Evolutionary conservation across 2,888 invertebrate genomes (phyloP), one percentile per base, ranked within the genome.

Genomic region (Stenurella melanura): DNA sequence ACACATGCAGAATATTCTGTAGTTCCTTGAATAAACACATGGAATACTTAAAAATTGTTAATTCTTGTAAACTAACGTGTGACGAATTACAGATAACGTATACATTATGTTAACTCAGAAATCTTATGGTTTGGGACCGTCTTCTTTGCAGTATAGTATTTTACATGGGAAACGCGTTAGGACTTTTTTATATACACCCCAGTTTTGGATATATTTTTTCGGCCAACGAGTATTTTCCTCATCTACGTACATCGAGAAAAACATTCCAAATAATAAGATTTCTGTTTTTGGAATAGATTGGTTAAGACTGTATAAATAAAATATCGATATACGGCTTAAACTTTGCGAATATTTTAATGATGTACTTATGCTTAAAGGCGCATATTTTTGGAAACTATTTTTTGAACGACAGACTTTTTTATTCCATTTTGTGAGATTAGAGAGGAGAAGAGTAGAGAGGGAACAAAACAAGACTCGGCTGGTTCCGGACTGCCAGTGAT

Each of bases 401-500:
- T 84, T 81, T 82, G 76, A 79, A 80, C 61, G 58, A 70, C 64
- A 70, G 18, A 58, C 68, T 76, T 81, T 83, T 83, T 82, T 79
- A 84, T 84, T 83, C 82, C 82, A 82, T 82, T 83, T 83, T 81
- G 69, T 81, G 79, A 78, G 73, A 75, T 42, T 26, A 26, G 73
- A 78, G 77, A 73, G 38, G 4, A 4, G 77, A 75, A 84, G 82
- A 83, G 73, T 54, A 74, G 42, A 61, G 63, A 74, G 69, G 79
- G 77, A 81, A 78, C 77, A 81, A 63, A 82, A 82, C 84, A 86
- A 85, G 83, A 84, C 84, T 85, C 86, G 83, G 82, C 83, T 85
- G 84, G 86, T 84, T 86, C 83, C 82, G 81, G 74, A n/a, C 66
- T 76, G 78, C 75, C 75, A 77, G 78, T 75, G 76, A 75, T 50